A percentile compares a stretch with the other conserved stretches of the same genome.
phyloP scores from a whole-genome alignment of 2,797 vertebrate species.

The Tokudaia tokunoshimensis region DNA sequence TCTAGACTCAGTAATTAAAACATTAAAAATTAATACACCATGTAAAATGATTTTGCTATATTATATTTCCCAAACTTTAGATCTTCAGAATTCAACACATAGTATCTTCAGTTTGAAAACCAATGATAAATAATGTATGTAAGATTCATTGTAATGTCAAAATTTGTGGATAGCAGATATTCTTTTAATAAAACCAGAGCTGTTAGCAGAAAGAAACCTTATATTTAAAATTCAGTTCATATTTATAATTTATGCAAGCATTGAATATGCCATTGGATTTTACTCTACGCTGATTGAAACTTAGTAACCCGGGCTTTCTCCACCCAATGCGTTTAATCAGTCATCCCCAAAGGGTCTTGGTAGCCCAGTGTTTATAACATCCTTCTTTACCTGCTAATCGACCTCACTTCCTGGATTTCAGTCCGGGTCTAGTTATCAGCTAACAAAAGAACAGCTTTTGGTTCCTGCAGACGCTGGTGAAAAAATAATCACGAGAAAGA shows the following conservation, averaged over 20 bases:
- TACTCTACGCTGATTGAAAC: conserved; percentile 90
- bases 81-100: conserved; percentile 49
- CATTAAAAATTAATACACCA: conserved; percentile 20
- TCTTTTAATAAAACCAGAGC: conserved; percentile 73
- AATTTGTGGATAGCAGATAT: conserved; percentile 57
- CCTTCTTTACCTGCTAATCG: conserved; percentile 87
- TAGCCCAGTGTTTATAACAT: conserved; percentile 85
- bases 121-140: conserved; percentile 62
- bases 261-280: conserved; percentile 89
- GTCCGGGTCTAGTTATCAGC: conserved; percentile 84
- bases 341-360: conserved; percentile 86
- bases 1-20: conserved; percentile 52
- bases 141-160: conserved; percentile 57
- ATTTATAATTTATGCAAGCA: conserved; percentile 90
- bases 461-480: conserved; percentile 83
- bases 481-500: conserved; percentile 83
- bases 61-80: conserved; percentile 52
- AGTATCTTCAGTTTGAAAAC: conserved; percentile 64
- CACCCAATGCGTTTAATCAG: conserved; percentile 89
- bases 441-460: conserved; percentile 86
- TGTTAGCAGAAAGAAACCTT: conserved; percentile 73
- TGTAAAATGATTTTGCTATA: conserved; percentile 45
- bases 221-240: conserved; percentile 82
- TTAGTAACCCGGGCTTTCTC: conserved; percentile 89
- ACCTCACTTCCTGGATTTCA: conserved; percentile 87